Conservation (phyloP, 1,140 invertebrate species). For the Drosophila parabipectinata region DNA sequence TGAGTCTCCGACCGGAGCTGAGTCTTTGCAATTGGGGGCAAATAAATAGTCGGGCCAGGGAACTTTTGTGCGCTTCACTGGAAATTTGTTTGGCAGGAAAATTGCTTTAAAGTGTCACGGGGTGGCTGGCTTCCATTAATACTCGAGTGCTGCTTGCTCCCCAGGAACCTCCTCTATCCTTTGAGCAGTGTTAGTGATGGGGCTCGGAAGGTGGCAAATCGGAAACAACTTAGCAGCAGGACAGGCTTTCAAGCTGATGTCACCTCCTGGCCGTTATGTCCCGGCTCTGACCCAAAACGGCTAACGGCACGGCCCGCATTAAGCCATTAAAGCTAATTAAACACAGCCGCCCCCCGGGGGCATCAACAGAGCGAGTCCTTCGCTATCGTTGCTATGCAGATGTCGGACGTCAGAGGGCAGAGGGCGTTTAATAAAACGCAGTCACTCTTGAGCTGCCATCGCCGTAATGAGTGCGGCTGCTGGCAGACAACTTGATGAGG, state of each 20-base stretch:
- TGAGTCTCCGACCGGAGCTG: slow-evolving; percentile 36
- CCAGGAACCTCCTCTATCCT: slow-evolving; percentile 6
- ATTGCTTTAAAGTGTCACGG: slow-evolving; percentile 61
- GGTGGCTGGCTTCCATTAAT: slow-evolving; percentile 47
- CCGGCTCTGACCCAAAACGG: slow-evolving; percentile 19
- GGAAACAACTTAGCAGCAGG: slow-evolving; percentile 21
- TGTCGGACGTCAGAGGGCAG: slow-evolving; percentile 6
- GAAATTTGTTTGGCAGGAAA: slow-evolving; percentile 60
- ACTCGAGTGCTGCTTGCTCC: slow-evolving; percentile 30
- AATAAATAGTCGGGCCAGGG: slow-evolving; percentile 61
- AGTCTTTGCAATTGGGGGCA: slow-evolving; percentile 65
- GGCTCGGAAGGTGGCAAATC: slow-evolving; percentile 32
- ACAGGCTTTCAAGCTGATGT: slow-evolving; percentile 5
- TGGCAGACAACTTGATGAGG: slow-evolving; percentile 55
- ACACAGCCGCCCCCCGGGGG: slow-evolving; percentile 21
- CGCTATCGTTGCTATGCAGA: slow-evolving; percentile 6
- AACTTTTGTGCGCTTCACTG: slow-evolving; percentile 62
- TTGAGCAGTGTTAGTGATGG: background rate
- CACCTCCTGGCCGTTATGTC: slow-evolving; percentile 33
- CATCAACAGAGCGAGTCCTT: background rate
- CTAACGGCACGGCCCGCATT: slow-evolving; percentile 38
- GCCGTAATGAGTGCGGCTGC: slow-evolving; percentile 62
- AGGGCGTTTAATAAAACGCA: slow-evolving; percentile 61
- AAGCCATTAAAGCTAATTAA: slow-evolving; percentile 78
- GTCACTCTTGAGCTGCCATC: slow-evolving; percentile 26